phyloP scores from a whole-genome alignment of 2,113 vertebrate genomes.

The Eptatretus burgeri region DNA sequence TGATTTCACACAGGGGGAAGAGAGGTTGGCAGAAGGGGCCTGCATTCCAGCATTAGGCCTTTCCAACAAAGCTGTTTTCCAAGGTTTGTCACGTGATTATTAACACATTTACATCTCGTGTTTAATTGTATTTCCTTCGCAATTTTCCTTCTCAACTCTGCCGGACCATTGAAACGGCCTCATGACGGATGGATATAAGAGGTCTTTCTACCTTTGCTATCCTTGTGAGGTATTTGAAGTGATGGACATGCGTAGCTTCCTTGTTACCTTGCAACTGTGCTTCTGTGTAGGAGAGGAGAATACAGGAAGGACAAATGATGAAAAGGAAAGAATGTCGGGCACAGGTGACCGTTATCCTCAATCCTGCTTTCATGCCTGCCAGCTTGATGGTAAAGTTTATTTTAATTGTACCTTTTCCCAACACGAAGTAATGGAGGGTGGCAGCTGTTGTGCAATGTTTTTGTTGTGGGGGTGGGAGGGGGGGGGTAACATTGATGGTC shows the following conservation, averaged over 20 bases:
- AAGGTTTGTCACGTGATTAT: slow-evolving; percentile 22
- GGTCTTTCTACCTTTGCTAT: too few relatives aligned
- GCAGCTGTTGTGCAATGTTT: neutral
- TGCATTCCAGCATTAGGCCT: slow-evolving; percentile 73
- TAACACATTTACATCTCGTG: neutral
- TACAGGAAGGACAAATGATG: slow-evolving; percentile 15
- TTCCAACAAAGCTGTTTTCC: slow-evolving; percentile 92
- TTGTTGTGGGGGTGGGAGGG: neutral
- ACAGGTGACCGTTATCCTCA: slow-evolving; percentile 42
- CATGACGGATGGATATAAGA: too few relatives aligned
- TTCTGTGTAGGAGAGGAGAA: slow-evolving; percentile 23
- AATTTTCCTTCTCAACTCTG: neutral
- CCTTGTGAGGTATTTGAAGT: too few relatives aligned
- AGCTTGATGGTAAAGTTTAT: slow-evolving; percentile 32
- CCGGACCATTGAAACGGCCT: neutral
- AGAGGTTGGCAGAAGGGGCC: slow-evolving; percentile 51
- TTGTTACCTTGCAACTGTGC: neutral
- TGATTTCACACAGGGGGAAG: too few relatives aligned
- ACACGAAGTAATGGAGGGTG: neutral
- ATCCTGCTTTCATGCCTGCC: slow-evolving; percentile 41
- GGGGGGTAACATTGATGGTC: neutral
- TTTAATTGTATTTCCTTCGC: neutral
- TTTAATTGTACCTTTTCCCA: neutral
- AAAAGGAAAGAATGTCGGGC: slow-evolving; percentile 22
- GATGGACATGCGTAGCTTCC: too few relatives aligned